Evolutionary conservation across 2,888 invertebrate genomes (phyloP), one percentile per base, ranked within the genome.

Genomic region (Trissoscelio sp.): DNA sequence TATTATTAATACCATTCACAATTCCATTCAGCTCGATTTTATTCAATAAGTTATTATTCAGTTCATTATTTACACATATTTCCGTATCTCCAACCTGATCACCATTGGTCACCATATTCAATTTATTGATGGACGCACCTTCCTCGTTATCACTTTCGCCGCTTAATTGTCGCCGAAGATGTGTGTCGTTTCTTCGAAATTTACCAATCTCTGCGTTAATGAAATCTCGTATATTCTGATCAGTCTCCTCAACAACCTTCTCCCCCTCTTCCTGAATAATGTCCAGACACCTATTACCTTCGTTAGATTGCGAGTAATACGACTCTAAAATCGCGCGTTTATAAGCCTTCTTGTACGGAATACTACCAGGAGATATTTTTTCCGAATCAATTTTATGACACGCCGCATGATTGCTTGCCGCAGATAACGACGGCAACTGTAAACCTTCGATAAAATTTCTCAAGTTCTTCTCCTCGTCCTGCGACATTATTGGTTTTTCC

Each of bases 191-290:
- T 16, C 90, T 83, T 1, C 88, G 81, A 73, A 88, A 90, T 81
- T 91, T 92, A 89, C 86, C 93, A 86, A 91, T 93, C 92, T 85
- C 93, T 91, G 85, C 93, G 92, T 86, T 94, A 88, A 85, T 93
- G 88, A 85, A 94, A 93, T 84, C 93, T n/a, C 91, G 84, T 57
- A 91, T 90, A 28, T 89, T 89, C 18, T 87, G 89, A 58, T 89
- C 89, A 69, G 87, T 92, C 83, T 94, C 93, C 83, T 94, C 94
- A 12, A 7, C 51, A 11, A 22, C 18, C 14, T 55, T 73, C 44
- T 95, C 95, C 2, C 94, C 94, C 92, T 96, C 96, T 91, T 96
- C 96, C 86, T 95, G 94, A 83, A 96, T 96, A 4, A 95, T 95
- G 88, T 96, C 96, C 87, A 96, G 92, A 83, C 94, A 95, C 88